Percentiles rank a stretch among this genome's conserved stretches.
These are phyloP conservation scores for Dreissena polymorpha DNA, from an alignment of 1,140 invertebrate genomes.

Conservation along the genomic window DNA sequence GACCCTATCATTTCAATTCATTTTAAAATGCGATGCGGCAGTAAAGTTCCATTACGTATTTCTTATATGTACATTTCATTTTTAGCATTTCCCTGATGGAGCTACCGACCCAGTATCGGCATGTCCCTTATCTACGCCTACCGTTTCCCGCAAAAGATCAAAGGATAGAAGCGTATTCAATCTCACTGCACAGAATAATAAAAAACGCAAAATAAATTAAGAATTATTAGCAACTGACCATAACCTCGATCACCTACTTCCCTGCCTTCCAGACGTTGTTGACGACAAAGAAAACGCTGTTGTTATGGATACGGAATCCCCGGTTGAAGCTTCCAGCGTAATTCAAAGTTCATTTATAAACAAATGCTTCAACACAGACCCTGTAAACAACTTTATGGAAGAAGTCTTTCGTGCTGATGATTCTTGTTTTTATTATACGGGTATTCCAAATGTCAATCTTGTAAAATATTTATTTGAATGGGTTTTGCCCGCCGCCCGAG, in stretches of 20 bases:
- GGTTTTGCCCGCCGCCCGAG: slow-evolving; percentile 10
- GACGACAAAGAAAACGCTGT: background rate
- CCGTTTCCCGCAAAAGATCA: background rate
- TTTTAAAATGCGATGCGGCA: too few species aligned
- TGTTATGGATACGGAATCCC: background rate
- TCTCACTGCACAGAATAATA: background rate
- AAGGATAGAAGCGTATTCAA: background rate
- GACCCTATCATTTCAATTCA: too few species aligned
- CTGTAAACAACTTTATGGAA: slow-evolving; percentile 7
- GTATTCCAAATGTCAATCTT: slow-evolving; percentile 17
- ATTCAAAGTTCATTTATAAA: background rate
- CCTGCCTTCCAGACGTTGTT: background rate
- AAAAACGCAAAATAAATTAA: too few species aligned
- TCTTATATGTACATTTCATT: too few species aligned
- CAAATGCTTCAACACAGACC: background rate
- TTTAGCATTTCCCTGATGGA: background rate
- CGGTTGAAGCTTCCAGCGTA: background rate
- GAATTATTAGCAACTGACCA: background rate
- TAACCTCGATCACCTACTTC: background rate
- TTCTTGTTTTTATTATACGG: slow-evolving; percentile 28
- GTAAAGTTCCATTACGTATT: too few species aligned
- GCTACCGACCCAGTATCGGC: background rate
- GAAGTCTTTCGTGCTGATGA: slow-evolving; percentile 10
- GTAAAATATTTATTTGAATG: slow-evolving; percentile 17
- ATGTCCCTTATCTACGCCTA: background rate